phyloP scores from a whole-genome alignment of 2,797 vertebrate genomes.

The Karalla daura region DNA sequence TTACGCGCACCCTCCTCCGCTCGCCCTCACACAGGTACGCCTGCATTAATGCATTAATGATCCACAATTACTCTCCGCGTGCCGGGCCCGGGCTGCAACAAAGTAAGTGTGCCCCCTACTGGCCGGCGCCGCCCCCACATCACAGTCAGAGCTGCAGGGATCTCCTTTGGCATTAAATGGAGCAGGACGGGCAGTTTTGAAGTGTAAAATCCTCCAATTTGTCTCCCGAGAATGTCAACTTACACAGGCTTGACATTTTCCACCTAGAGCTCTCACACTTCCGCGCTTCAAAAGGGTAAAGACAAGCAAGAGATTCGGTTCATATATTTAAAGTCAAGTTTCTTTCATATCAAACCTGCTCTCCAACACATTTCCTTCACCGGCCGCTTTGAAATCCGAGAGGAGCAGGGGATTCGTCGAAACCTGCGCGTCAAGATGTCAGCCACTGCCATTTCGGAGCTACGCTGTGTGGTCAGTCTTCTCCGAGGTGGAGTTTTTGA shows the following conservation, averaged over 20 bases:
- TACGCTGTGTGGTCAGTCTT: not conserved
- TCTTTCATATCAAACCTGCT: constrained; percentile 50
- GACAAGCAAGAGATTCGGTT: constrained; percentile 61
- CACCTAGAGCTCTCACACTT: constrained; percentile 47
- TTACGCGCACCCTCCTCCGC: constrained; percentile 7
- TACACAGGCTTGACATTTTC: constrained; percentile 75
- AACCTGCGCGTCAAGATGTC: constrained; percentile 7
- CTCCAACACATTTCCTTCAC: constrained; percentile 35
- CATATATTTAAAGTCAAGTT: constrained; percentile 60
- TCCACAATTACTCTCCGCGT: constrained; percentile 43
- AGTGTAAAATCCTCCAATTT: constrained; percentile 76
- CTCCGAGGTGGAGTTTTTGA: not conserved
- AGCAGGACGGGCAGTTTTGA: constrained; percentile 75
- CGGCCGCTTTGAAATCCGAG: constrained; percentile 23
- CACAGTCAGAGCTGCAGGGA: constrained; percentile 46
- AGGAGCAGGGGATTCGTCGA: constrained; percentile 8
- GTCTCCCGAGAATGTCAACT: constrained; percentile 77
- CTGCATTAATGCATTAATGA: constrained; percentile 29
- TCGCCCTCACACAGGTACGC: constrained; percentile 12
- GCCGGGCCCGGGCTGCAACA: constrained; percentile 50
- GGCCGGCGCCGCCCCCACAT: constrained; percentile 28
- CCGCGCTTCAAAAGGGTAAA: constrained; percentile 59
- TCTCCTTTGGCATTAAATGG: constrained; percentile 74
- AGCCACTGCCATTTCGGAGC: not conserved
- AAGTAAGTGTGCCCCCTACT: constrained; percentile 78